Base-by-base conservation (phyloP, 2,888 invertebrate genomes). In the Torymus aiolomorphi region DNA sequence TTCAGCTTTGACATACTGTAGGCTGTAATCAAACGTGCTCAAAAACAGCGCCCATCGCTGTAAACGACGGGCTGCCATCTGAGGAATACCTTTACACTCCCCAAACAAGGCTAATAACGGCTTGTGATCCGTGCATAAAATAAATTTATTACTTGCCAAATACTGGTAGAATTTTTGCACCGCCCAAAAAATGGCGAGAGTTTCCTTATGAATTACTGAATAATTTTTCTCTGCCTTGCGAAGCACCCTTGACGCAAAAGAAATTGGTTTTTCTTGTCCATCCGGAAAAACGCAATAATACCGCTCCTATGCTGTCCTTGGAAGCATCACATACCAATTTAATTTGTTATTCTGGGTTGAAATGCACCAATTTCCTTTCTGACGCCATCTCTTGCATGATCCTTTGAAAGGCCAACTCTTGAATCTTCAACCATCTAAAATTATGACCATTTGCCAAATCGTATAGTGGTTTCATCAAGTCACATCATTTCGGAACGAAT, bases 281-380 rank as follows among this genome's bases (percentile, higher is more conserved):
- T 70, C 24, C 10, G 69, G 59, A 51, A 42, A 66, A 72, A 76
- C 72, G 80, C 2, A 72, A 71, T 16, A 88, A 81, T 49, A 88
- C 76, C 16, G 85, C 83, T 75, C 89, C 88, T 73, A 88, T 83
- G n/a, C n/a, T 11, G 83, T 82, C 80, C 83, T 81, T 76, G 88
- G 88, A 83, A 88, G n/a, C n/a, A n/a, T n/a, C n/a, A n/a, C n/a
- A n/a, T n/a, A n/a, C n/a, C n/a, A n/a, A n/a, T n/a, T n/a, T n/a
- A n/a, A n/a, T n/a, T n/a, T n/a, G n/a, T n/a, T n/a, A n/a, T n/a
- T n/a, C n/a, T n/a, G n/a, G n/a, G n/a, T n/a, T n/a, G n/a, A n/a
- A n/a, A n/a, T n/a, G n/a, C n/a, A n/a, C n/a, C n/a, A n/a, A n/a
- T n/a, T n/a, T n/a, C n/a, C n/a, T n/a, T n/a, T n/a, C n/a, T n/a